Conservation (phyloP, 1,140 invertebrate species). For the Drosophila erecta region DNA sequence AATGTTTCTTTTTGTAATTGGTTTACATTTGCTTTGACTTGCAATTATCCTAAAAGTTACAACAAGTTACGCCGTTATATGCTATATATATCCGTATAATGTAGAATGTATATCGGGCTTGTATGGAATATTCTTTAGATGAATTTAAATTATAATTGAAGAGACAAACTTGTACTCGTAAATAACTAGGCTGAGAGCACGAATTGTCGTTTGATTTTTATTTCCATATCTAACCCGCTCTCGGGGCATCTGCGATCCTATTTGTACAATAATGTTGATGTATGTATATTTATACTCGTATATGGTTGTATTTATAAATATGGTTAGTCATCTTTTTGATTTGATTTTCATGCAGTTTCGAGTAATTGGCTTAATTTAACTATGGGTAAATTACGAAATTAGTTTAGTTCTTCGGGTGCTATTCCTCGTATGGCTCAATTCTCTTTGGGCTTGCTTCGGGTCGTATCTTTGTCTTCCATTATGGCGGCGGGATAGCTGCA, state of each 20-base stretch:
- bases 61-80: conserved; percentile 75
- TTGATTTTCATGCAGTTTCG: conserved; percentile 60
- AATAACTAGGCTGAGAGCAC: conserved; percentile 53
- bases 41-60: conserved; percentile 75
- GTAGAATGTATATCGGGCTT: conserved; percentile 42
- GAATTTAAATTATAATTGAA: conserved; percentile 44
- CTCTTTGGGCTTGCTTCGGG: conserved; percentile 55
- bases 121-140: conserved; percentile 38
- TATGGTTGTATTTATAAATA: conserved; percentile 39
- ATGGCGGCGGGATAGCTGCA: conserved; percentile 67
- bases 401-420: conserved; percentile 51
- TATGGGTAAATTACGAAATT: conserved; percentile 44
- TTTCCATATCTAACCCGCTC: conserved; percentile 32
- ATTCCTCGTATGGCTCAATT: conserved; percentile 69
- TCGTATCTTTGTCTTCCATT: conserved; percentile 46
- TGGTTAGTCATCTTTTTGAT: conserved; percentile 36
- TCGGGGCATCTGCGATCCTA: conserved; percentile 22
- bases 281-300: conserved; percentile 35
- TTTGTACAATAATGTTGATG: conserved; percentile 64
- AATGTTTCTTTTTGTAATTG: conserved; percentile 55
- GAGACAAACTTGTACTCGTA: conserved; percentile 51
- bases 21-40: conserved; percentile 47
- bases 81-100: conserved; percentile 57
- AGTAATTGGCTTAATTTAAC: conserved; percentile 52
- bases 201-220: conserved; percentile 59